A percentile compares a stretch with the other conserved stretches of the same genome.
These are phyloP conservation scores for Anhinga rufa DNA, from an alignment of 2,113 vertebrate species.

Conservation along the genomic window DNA sequence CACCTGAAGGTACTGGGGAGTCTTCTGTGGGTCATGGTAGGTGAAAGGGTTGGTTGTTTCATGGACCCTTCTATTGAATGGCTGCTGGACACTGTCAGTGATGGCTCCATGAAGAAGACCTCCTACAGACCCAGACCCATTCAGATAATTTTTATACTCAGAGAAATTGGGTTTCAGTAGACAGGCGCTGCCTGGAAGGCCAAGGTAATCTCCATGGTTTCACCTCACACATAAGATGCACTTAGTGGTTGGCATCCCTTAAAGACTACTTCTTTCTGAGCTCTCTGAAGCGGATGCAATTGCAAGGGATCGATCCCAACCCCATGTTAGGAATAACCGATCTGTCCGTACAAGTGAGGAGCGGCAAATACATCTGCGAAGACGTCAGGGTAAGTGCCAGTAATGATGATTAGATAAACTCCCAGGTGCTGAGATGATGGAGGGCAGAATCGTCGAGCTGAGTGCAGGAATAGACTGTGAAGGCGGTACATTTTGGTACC, in stretches of 20 bases:
- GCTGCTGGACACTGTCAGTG: background rate
- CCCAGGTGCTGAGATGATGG: background rate
- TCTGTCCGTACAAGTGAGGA: background rate
- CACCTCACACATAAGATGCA: background rate
- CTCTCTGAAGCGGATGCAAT: background rate
- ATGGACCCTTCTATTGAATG: fast-evolving
- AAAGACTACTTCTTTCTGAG: background rate
- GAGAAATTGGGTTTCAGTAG: background rate
- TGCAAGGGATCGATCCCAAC: background rate
- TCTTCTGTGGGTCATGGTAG: background rate
- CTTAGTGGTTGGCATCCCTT: fast-evolving
- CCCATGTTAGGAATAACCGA: background rate
- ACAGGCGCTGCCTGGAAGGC: background rate
- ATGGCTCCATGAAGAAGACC: background rate
- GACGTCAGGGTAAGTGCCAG: background rate
- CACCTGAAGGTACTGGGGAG: background rate
- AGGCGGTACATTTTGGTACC: background rate
- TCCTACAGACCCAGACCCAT: background rate
- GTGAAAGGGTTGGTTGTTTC: background rate
- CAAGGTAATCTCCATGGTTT: background rate
- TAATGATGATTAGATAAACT: background rate
- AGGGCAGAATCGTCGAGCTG: background rate
- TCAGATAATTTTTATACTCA: background rate
- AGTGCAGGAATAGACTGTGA: background rate
- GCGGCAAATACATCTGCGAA: background rate